Percentiles rank a stretch among this genome's conserved stretches.
Conservation (phyloP, 2,797 vertebrate genomes). For the Oryzias dopingdopingensis region DNA sequence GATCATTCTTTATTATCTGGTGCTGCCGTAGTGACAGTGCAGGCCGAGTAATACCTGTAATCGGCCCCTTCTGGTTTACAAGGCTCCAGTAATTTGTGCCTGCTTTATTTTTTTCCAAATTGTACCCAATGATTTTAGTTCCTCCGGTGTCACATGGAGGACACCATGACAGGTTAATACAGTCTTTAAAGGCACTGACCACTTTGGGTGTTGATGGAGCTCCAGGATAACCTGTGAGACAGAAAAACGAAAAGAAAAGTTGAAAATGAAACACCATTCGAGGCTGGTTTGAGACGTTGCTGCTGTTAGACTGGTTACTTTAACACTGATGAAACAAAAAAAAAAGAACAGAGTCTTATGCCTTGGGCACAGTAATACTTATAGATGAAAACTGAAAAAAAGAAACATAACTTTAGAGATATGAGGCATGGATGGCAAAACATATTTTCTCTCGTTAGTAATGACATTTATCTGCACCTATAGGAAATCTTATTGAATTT, state of each 20-base stretch:
- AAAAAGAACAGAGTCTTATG: too few species aligned
- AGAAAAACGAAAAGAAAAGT: neutral
- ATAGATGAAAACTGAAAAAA: too few species aligned
- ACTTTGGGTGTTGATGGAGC: slow-evolving; percentile 81
- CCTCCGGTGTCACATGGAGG: slow-evolving; percentile 78
- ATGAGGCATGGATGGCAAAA: too few species aligned
- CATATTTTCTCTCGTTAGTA: too few species aligned
- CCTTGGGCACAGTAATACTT: too few species aligned
- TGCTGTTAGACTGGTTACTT: neutral
- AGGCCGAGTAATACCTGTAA: slow-evolving; percentile 70
- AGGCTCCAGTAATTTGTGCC: slow-evolving; percentile 84
- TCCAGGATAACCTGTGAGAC: slow-evolving; percentile 79
- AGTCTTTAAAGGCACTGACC: slow-evolving; percentile 77
- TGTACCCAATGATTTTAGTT: slow-evolving; percentile 82
- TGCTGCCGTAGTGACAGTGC: neutral
- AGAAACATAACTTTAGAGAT: too few species aligned
- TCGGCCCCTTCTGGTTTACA: slow-evolving; percentile 75
- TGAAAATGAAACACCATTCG: neutral
- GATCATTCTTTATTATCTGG: neutral
- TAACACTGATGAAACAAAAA: neutral
- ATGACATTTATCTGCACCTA: too few species aligned
- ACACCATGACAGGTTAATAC: slow-evolving; percentile 81
- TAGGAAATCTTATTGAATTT: too few species aligned
- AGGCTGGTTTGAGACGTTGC: neutral
- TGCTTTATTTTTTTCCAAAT: slow-evolving; percentile 87